A percentile compares a stretch with the other conserved stretches of the same genome.
Evolutionary conservation across 2,888 invertebrate species (phyloP).

Genomic region (Drosophila prolongata): DNA sequence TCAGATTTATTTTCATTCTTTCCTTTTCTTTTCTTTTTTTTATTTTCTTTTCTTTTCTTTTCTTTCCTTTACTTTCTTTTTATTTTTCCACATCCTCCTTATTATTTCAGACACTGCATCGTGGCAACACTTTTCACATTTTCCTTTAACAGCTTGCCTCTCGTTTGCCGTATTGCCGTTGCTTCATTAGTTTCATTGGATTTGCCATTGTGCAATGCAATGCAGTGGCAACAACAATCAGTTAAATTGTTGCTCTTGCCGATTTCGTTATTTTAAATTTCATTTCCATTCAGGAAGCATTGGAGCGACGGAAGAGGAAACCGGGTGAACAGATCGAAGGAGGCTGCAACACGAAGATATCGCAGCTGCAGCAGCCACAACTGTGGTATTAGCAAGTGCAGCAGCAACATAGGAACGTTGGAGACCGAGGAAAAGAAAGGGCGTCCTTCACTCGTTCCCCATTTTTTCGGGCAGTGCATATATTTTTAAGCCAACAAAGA

Average conservation of each 20-base stretch:
- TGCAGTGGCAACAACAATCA: constrained; percentile 1
- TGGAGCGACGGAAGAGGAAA: constrained; percentile 33
- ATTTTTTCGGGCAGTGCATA: constrained; percentile 18
- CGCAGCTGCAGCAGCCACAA: constrained; percentile 5
- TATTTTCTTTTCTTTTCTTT: too few species aligned
- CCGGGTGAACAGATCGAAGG: constrained; percentile 12
- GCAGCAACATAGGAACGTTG: background rate
- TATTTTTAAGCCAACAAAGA: constrained; percentile 3
- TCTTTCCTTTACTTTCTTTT: too few species aligned
- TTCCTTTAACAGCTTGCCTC: background rate
- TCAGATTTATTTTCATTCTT: background rate
- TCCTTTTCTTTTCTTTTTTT: too few species aligned
- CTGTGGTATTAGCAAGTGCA: background rate
- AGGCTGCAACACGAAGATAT: constrained; percentile 2
- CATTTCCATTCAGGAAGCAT: constrained; percentile 59
- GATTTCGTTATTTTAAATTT: constrained; percentile 60
- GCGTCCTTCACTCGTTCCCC: background rate
- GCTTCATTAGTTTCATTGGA: constrained; percentile 15
- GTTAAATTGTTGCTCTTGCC: constrained; percentile 47
- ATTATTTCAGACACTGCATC: background rate
- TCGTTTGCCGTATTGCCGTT: background rate
- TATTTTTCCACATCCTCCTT: background rate
- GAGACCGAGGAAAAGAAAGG: too few species aligned
- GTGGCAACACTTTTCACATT: constrained; percentile 9
- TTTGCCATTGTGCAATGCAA: constrained; percentile 1